These are phyloP conservation scores for Axinella damicornis DNA, from an alignment of 37 sponge, comb jelly and placozoan species.

Conservation along the genomic window DNA sequence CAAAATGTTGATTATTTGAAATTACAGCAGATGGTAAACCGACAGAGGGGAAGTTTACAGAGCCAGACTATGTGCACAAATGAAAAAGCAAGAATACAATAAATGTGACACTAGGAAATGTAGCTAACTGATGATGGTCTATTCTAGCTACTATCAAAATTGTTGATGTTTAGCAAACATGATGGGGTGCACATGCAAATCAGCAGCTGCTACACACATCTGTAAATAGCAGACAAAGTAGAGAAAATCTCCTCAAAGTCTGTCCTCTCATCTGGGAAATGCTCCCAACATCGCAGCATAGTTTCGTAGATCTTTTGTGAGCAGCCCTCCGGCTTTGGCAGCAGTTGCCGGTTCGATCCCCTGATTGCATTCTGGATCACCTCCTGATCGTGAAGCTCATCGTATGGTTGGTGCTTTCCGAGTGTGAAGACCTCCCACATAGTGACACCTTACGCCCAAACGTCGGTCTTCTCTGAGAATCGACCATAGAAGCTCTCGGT, in stretches of 20 bases:
- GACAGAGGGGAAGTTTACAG: too few relatives aligned
- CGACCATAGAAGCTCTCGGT: conserved; percentile 85
- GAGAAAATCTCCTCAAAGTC: conserved; percentile 56
- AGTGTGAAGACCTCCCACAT: conserved; percentile 89
- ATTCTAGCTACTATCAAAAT: too few relatives aligned
- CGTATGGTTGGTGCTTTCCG: conserved; percentile 72
- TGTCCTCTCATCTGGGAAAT: conserved; percentile 50
- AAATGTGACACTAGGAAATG: too few relatives aligned
- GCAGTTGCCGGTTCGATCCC: conserved; percentile 7
- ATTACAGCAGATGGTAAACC: too few relatives aligned
- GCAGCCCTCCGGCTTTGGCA: conserved; percentile 58
- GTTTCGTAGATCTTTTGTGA: conserved; percentile 58
- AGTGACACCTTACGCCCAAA: conserved; percentile 85
- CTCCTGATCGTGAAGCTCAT: conserved; percentile 78
- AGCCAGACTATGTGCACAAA: too few relatives aligned
- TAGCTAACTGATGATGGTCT: too few relatives aligned
- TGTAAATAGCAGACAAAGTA: conserved; percentile 34
- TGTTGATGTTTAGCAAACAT: too few relatives aligned
- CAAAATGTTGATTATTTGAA: too few relatives aligned
- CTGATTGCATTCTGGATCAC: conserved; percentile 77
- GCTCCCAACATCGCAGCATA: conserved; percentile 76
- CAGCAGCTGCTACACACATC: not conserved
- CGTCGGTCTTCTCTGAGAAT: conserved; percentile 86
- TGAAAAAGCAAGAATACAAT: too few relatives aligned
- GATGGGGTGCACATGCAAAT: too few relatives aligned